Conservation (phyloP, 2,113 vertebrate species). For the Antennarius striatus region DNA sequence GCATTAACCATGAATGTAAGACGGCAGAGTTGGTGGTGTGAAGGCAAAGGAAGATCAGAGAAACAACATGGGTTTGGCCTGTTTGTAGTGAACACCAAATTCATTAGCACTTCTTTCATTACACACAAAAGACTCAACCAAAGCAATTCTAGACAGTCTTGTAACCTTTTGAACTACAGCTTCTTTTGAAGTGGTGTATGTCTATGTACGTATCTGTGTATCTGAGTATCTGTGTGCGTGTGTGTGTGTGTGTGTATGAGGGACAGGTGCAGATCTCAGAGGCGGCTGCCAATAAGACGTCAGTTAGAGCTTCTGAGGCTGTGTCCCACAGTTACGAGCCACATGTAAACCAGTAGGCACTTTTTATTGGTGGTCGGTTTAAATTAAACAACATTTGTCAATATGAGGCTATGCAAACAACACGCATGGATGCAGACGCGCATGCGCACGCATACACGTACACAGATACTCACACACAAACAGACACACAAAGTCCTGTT, state of each 20-base stretch:
- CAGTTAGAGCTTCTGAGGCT: constrained; percentile 64
- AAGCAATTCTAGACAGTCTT: constrained; percentile 52
- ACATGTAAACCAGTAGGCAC: constrained; percentile 62
- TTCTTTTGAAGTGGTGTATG: constrained; percentile 62
- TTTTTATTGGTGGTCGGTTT: constrained; percentile 72
- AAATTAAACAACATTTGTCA: constrained; percentile 75
- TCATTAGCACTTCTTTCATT: constrained; percentile 73
- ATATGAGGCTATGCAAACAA: constrained; percentile 67
- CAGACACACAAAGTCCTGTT: constrained; percentile 16
- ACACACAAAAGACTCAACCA: constrained; percentile 51
- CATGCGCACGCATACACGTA: constrained; percentile 25
- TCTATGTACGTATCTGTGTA: constrained; percentile 19
- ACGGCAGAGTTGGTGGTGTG: constrained; percentile 32
- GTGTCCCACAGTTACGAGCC: constrained; percentile 61
- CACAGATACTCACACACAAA: too few species aligned
- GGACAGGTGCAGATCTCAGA: constrained; percentile 65
- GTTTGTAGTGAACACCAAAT: constrained; percentile 62
- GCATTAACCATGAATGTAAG: constrained; percentile 36
- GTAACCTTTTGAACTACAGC: constrained; percentile 53
- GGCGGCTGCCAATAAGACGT: constrained; percentile 48
- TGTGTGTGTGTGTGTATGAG: constrained; percentile 16
- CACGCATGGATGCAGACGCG: constrained; percentile 27
- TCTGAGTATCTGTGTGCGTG: constrained; percentile 13
- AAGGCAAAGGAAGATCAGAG: constrained; percentile 61
- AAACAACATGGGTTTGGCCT: constrained; percentile 57